Evolutionary conservation across 2,888 invertebrate genomes (phyloP).

Genomic region (Lacanobia oleracea): DNA sequence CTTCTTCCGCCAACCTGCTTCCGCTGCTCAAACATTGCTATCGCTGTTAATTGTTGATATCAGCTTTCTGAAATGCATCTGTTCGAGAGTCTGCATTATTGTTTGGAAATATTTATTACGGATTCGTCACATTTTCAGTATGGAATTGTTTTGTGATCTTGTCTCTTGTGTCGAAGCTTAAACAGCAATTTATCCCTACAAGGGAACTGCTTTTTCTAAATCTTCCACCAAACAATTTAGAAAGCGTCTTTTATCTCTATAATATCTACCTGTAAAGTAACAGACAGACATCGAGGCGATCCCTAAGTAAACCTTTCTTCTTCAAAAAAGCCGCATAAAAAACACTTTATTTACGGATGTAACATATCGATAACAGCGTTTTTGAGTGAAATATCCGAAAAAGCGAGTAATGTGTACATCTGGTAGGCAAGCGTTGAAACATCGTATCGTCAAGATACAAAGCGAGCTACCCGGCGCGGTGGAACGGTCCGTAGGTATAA

Average conservation of each 20-base stretch:
- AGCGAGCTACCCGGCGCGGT: slow-evolving; percentile 22
- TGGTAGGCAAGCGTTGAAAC: slow-evolving; percentile 64
- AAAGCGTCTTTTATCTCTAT: slow-evolving; percentile 1
- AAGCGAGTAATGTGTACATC: slow-evolving; percentile 64
- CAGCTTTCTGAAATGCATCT: slow-evolving; percentile 63
- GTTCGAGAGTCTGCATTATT: slow-evolving; percentile 34
- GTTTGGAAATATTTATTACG: neutral
- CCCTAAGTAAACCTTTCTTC: slow-evolving; percentile 29
- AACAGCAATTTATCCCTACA: neutral
- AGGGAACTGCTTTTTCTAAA: neutral
- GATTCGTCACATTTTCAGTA: neutral
- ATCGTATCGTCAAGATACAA: slow-evolving; percentile 52
- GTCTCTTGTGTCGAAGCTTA: neutral
- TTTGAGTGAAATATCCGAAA: slow-evolving; percentile 61
- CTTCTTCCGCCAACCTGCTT: slow-evolving; percentile 85
- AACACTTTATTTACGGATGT: slow-evolving; percentile 63
- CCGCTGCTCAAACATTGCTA: slow-evolving; percentile 74
- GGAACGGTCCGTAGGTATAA: neutral
- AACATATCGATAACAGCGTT: slow-evolving; percentile 65
- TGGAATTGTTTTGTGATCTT: neutral
- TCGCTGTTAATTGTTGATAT: slow-evolving; percentile 65
- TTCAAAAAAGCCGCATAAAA: slow-evolving; percentile 48
- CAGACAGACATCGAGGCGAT: slow-evolving; percentile 35
- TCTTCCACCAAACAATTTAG: neutral
- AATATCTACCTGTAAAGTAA: slow-evolving; percentile 8